Conservation (phyloP, 1,140 invertebrate species). For the Cyphomyrmex costatus region DNA sequence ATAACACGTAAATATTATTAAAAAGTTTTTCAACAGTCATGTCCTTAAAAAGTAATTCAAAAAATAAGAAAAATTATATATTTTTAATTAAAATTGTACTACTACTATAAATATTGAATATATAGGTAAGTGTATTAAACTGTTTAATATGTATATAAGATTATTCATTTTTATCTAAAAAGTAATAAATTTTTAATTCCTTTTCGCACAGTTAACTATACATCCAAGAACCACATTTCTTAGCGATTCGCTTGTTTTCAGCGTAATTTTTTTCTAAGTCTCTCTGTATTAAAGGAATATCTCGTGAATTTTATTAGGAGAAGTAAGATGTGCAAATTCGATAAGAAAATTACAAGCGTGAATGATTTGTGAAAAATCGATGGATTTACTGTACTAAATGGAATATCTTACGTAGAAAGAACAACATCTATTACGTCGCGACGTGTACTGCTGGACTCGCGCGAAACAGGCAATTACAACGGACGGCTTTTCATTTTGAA, state of each 20-base stretch:
- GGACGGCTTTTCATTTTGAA: conserved; percentile 36
- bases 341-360: not conserved
- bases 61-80: no score
- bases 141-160: no score
- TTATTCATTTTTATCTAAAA: no score
- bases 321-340: not conserved
- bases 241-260: not conserved
- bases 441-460: not conserved
- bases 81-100: no score
- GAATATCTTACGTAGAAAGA: conserved; percentile 5
- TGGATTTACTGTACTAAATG: conserved; percentile 2
- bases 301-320: not conserved
- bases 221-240: not conserved
- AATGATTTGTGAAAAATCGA: conserved; percentile 13
- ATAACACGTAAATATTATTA: no score
- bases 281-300: not conserved
- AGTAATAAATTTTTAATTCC: no score
- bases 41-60: no score
- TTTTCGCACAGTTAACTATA: no score
- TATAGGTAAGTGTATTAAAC: no score
- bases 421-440: conserved; percentile 28
- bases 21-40: no score
- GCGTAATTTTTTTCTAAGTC: not conserved
- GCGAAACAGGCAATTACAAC: conserved; percentile 28
- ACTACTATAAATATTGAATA: no score